Evolutionary conservation across 1,140 invertebrate genomes (phyloP), one percentile per base, ranked within the genome.

Genomic region (Musca domestica): DNA sequence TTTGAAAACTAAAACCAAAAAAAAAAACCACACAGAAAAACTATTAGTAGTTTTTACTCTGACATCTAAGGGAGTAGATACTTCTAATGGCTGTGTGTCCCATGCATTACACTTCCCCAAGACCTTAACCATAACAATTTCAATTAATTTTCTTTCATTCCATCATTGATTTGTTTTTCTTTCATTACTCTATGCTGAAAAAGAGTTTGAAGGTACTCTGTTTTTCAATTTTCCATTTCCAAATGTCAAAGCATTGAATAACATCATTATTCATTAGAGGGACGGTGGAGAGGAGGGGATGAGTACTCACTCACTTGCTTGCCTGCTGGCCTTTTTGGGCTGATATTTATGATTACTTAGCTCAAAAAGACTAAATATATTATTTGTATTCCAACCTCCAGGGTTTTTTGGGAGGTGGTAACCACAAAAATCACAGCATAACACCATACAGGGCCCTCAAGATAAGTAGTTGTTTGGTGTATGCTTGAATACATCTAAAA

Each of bases 351-450:
- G 17, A 61, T 61, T 34, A 61, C n/a, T 41, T 23, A n/a, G n/a
- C 19, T n/a, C 23, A 61, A 34, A 41, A 41, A n/a, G n/a, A 41
- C 34, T 41, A 41, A 41, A 41, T 41, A 41, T 41, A 12, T 41
- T 41, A 12, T 41, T 41, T 5, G 6, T 41, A 7, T 41, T 9
- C 10, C 34, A 41, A 41, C 34, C 34, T 41, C 34, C 12, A 41
- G 25, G 47, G 25, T 17, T 15, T 19, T 41, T 41, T 41, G 34
- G 27, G 34, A 61, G 56, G 56, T 61, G 56, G 56, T 61, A 61
- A 61, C 30, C 56, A 61, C 27, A 19, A 61, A 61, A 61, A 61
- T 61, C 56, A 61, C 56, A 61, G 56, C 56, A 61, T 61, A 61
- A 61, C 56, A 61, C 56, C 19, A 34, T 12, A 34, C 19, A 19